Evolutionary conservation across 2,797 vertebrate species (phyloP), one percentile per base, ranked within the genome.

Genomic region (Buceros bicornis): DNA sequence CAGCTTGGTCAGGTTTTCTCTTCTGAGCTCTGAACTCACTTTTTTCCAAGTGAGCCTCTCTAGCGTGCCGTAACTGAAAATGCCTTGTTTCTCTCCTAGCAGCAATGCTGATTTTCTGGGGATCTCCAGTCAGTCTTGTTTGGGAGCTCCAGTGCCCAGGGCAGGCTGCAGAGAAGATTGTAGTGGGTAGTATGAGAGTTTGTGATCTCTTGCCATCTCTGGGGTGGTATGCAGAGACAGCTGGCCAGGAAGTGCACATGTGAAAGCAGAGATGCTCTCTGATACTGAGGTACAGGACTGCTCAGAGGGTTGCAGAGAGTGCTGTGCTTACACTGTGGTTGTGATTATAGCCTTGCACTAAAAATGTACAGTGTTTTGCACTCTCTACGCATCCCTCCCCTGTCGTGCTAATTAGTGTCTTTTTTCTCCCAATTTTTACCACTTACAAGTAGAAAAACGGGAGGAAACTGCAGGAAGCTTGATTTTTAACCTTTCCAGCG

Each of bases 241-340:
- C 15, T 0, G 3, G 18, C 0, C 0, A 4, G 31, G 26, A 70
- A 35, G 13, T 0, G 3, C 0, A 0, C 6, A 13, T 1, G 5
- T 37, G 60, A 62, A 37, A 58, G 69, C 67, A 20, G 14, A 80
- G 28, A 8, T 20, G 53, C 4, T 0, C 5, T 35, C 24, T 20
- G 67, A 4, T 37, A 2, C 20, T 35, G 37, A 40, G 71, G 19
- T 70, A 11, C 29, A 10, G 81, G 48, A 40, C 37, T 40, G 37
- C 33, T 40, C 10, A 40, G 37, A 40, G 37, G 37, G 37, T 40
- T 10, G 37, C 31, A 5, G 3, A 22, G 47, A 3, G 17, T 6
- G 29, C 60, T 58, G 29, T 47, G 74, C 58, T 13, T 29, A 4
- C 25, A 3, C 35, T 6, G 3, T 7, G 3, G 8, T 33, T 16